Evolutionary conservation across 1,140 invertebrate genomes (phyloP), one percentile per base, ranked within the genome.

Genomic region (Anthonomus grandis): DNA sequence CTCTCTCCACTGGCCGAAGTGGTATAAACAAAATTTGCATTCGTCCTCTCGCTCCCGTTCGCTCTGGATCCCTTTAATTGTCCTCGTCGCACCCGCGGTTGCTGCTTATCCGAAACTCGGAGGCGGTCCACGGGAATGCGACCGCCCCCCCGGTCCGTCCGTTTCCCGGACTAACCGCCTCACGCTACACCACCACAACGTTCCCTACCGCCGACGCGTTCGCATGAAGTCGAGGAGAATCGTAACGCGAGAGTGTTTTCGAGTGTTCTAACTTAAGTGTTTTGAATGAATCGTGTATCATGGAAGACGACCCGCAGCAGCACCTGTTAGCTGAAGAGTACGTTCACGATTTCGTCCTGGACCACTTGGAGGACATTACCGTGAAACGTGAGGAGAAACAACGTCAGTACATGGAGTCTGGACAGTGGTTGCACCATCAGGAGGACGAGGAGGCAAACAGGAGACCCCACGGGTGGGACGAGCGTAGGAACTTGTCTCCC

Each of bases 271-370:
- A 24, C 22, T 27, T 17, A 37, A n/a, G 25, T 48, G 63, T 22
- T 45, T 60, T 57, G 64, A 58, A 57, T 57, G 61, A n/a, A n/a
- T n/a, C 46, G 72, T 75, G 65, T 23, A 78, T 75, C 56, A 81
- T 81, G 79, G 76, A 78, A 46, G 76, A 78, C 64, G 65, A 74
- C 13, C n/a, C n/a, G n/a, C 82, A 83, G 62, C 83, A 86, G 64
- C 84, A 87, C 74, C 80, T 91, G 63, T 45, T 59, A 59, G 89
- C 86, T 25, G 89, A 90, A 65, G 87, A 91, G 69, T 93, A 93
- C 75, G 89, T 93, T 31, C 86, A 91, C 74, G 88, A 91, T 67
- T 93, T 93, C 66, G 89, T 90, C 57, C 79, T 93, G 61, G 89
- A 91, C 72, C 90, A 91, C 71, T 78, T 92, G 48, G 87, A 89